These are phyloP conservation scores for Tolypeutes matacus DNA, from an alignment of 2,797 vertebrate species.

Conservation along the genomic window DNA sequence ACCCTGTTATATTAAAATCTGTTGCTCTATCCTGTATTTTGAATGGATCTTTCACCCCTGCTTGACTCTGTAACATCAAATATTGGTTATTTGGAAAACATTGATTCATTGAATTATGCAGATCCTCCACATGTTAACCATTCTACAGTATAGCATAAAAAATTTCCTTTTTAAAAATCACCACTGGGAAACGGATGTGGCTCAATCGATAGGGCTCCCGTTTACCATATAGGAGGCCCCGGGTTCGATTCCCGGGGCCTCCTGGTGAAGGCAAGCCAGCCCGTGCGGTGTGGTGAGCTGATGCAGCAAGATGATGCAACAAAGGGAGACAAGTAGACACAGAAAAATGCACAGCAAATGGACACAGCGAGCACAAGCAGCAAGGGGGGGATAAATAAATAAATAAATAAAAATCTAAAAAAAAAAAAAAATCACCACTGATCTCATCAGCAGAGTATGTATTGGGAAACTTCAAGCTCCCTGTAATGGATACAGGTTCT, in stretches of 20 bases:
- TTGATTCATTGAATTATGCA: neutral
- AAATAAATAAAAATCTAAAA: too few relatives aligned
- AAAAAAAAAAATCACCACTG: neutral
- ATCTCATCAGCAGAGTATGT: neutral
- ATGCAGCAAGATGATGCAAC: too few relatives aligned
- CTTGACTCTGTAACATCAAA: neutral
- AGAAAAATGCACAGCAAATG: too few relatives aligned
- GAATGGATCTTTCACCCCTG: neutral
- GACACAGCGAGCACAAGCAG: too few relatives aligned
- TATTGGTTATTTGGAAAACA: slow-evolving; percentile 2
- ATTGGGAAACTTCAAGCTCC: neutral
- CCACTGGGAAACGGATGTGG: too few relatives aligned
- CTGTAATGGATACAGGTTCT: slow-evolving; percentile 1
- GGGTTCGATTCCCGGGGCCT: too few relatives aligned
- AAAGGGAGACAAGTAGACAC: too few relatives aligned
- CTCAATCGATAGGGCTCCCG: too few relatives aligned
- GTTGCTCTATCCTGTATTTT: neutral
- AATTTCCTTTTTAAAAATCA: neutral
- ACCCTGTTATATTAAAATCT: neutral
- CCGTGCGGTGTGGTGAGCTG: too few relatives aligned
- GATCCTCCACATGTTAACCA: neutral
- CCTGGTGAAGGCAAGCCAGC: too few relatives aligned
- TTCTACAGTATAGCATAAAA: neutral
- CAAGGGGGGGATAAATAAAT: too few relatives aligned
- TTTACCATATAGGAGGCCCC: too few relatives aligned